Evolutionary conservation across 1,140 invertebrate species (phyloP), one percentile per base, ranked within the genome.

Genomic region (Drosophila serrata): DNA sequence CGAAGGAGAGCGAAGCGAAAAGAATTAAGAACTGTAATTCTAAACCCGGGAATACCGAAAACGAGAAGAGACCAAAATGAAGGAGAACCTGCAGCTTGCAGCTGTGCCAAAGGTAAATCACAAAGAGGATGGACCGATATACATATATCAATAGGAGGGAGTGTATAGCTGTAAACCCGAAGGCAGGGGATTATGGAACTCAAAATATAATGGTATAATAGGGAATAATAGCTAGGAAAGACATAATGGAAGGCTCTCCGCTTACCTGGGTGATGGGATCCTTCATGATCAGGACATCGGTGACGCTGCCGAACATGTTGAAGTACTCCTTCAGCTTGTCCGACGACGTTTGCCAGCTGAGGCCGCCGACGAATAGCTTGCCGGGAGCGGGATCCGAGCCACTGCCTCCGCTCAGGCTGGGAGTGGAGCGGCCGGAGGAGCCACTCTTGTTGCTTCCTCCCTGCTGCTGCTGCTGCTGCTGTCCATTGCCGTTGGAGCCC

Each of bases 281-380:
- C 94, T 98, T 98, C 97, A 98, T 98, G 82, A 98, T 98, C 51
- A 98, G 95, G 46, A 98, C 97, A 92, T 98, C 97, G n/a, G 97
- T 97, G 64, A 98, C 97, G 5, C 96, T 96, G 56, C 97, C 97
- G 84, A 98, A 98, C 95, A 97, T 97, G 57, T 96, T 96, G 87
- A 98, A 98, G 92, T 98, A 98, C 78, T 98, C 97, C 80, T 96
- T 94, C 8, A 98, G 94, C 92, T 98, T 98, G 92, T 98, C 97
- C 37, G 96, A 96, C 80, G 96, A 97, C 17, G 97, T 98, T 93
- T 98, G 97, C 97, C 97, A 98, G 86, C 97, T 97, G 40, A 98
- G 95, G 0, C 97, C 97, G 15, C 97, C 97, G 27, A 98, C 97
- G 92, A 98, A 98, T 15, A 98, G 95, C 93, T 98, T 98, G 65